Conservation (phyloP, 1,140 invertebrate species). For the Paraescarpia echinospica region DNA sequence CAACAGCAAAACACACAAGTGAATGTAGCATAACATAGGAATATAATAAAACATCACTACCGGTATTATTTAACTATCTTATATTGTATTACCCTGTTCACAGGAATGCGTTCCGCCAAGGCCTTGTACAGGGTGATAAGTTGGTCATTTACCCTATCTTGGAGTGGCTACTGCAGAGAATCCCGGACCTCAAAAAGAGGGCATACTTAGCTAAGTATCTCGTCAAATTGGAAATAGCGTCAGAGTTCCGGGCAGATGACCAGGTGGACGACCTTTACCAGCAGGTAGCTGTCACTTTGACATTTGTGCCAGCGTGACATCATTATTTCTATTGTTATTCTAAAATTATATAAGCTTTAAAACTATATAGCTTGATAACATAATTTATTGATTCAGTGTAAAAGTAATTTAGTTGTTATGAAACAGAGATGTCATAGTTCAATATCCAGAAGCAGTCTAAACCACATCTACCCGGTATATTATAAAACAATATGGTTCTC, state of each 20-base stretch:
- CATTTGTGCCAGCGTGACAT: neutral
- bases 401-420: too few species aligned
- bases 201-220: slow-evolving; percentile 78
- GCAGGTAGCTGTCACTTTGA: slow-evolving; percentile 58
- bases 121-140: slow-evolving; percentile 74
- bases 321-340: too few species aligned
- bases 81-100: neutral
- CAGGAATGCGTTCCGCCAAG: slow-evolving; percentile 64
- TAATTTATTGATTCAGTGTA: too few species aligned
- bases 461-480: too few species aligned
- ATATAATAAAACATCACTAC: neutral
- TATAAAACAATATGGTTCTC: too few species aligned
- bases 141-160: slow-evolving; percentile 76
- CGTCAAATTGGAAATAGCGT: slow-evolving; percentile 78
- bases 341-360: too few species aligned
- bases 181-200: slow-evolving; percentile 74
- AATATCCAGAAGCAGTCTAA: too few species aligned
- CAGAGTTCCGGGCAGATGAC: slow-evolving; percentile 76
- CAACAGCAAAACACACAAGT: neutral
- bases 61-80: neutral
- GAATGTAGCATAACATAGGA: neutral
- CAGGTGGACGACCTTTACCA: slow-evolving; percentile 73
- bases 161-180: slow-evolving; percentile 75
- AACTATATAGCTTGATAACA: too few species aligned
- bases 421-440: too few species aligned